Evolutionary conservation across 2,888 invertebrate species (phyloP).

Genomic region (Sturmia bella): DNA sequence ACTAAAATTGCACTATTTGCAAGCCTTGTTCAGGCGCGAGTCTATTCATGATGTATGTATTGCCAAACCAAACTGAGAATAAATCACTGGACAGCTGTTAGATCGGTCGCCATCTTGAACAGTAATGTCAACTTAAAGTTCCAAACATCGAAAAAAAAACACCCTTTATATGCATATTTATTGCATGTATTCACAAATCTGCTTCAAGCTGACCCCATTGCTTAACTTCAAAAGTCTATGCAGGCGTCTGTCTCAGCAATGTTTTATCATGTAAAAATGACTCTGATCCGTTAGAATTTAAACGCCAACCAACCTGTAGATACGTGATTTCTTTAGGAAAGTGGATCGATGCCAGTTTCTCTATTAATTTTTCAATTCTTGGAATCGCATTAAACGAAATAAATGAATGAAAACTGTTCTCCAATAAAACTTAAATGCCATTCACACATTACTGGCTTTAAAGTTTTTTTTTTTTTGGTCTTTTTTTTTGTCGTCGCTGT

Average conservation of each 20-base stretch:
- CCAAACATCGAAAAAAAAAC: too few relatives aligned
- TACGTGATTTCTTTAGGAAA: slow-evolving; percentile 40
- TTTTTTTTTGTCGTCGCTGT: background rate
- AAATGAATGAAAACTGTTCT: slow-evolving; percentile 58
- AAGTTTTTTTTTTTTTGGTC: background rate
- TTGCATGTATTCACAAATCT: too few relatives aligned
- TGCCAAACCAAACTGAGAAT: too few relatives aligned
- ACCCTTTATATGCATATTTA: too few relatives aligned
- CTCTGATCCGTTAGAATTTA: slow-evolving; percentile 26
- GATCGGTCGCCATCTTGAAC: too few relatives aligned
- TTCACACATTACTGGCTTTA: slow-evolving; percentile 36
- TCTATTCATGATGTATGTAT: too few relatives aligned
- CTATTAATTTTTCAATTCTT: slow-evolving; percentile 29
- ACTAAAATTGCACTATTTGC: too few relatives aligned
- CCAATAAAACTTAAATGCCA: slow-evolving; percentile 43
- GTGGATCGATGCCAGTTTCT: slow-evolving; percentile 44
- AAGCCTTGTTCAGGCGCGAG: too few relatives aligned
- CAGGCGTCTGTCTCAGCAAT: too few relatives aligned
- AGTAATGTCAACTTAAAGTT: too few relatives aligned
- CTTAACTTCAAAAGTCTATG: background rate
- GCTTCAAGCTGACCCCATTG: slow-evolving; percentile 2
- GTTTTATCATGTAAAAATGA: background rate
- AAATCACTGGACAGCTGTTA: too few relatives aligned
- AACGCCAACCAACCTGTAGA: slow-evolving; percentile 24
- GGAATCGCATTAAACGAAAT: background rate